Evolutionary conservation across 2,888 invertebrate species (phyloP).

Genomic region (Hypomecis punctinalis): DNA sequence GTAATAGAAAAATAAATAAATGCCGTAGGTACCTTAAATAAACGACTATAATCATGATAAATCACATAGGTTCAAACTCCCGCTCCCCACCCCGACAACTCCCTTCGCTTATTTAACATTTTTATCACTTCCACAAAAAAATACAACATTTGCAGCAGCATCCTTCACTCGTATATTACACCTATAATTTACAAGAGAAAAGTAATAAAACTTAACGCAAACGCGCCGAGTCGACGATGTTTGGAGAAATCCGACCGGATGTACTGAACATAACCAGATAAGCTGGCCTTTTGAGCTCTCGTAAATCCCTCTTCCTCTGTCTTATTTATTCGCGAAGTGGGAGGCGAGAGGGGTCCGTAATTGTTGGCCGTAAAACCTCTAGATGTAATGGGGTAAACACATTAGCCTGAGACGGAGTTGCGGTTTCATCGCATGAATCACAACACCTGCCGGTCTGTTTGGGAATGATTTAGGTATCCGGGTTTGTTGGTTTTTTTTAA

Average conservation of each 20-base stretch:
- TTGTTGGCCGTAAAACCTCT: constrained; percentile 61
- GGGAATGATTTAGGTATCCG: constrained; percentile 56
- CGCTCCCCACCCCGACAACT: constrained; percentile 32
- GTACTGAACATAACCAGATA: constrained; percentile 62
- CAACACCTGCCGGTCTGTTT: constrained; percentile 70
- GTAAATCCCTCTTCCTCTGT: constrained; percentile 43
- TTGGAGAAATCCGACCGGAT: constrained; percentile 71
- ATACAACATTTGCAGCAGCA: constrained; percentile 58
- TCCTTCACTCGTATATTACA: constrained; percentile 65
- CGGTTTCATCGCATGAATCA: constrained; percentile 65
- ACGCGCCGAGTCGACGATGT: constrained; percentile 71
- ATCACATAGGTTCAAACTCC: constrained; percentile 22
- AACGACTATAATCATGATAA: constrained; percentile 25
- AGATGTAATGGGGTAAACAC: constrained; percentile 77
- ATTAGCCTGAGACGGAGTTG: constrained; percentile 67
- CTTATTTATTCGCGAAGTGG: constrained; percentile 43
- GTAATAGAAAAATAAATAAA: neutral
- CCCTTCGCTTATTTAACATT: constrained; percentile 59
- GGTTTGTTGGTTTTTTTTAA: constrained; percentile 12
- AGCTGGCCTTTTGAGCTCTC: constrained; percentile 52
- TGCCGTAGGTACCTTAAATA: neutral
- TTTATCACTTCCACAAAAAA: constrained; percentile 66
- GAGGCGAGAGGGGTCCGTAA: constrained; percentile 50
- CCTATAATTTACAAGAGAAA: constrained; percentile 77
- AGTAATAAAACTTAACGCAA: constrained; percentile 82